Evolutionary conservation across 92 coral and sea anemone species (phyloP).

Genomic region (Ricordea florida): DNA sequence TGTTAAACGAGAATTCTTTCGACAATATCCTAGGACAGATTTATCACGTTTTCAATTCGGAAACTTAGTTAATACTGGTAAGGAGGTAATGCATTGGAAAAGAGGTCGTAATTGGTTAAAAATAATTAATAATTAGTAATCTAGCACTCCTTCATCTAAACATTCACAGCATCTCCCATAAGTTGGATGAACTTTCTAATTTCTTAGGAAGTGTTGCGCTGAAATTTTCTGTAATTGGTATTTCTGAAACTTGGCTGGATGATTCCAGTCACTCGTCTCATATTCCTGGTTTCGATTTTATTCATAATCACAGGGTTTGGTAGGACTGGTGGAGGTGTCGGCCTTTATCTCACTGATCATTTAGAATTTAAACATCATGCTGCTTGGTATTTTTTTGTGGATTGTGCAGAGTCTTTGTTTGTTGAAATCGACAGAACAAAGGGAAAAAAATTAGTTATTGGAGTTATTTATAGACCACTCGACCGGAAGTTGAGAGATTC

Average conservation of each 20-base stretch:
- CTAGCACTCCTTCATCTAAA: constrained; percentile 12
- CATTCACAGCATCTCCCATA: constrained; percentile 13
- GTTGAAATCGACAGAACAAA: constrained; percentile 23
- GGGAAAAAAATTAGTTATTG: constrained; percentile 10
- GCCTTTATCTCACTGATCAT: neutral
- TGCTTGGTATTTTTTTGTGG: constrained; percentile 7
- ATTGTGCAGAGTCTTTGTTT: constrained; percentile 4
- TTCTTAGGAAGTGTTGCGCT: neutral
- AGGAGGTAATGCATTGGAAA: too few species aligned
- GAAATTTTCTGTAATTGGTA: constrained; percentile 35
- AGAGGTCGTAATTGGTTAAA: too few species aligned
- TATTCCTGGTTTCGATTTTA: constrained; percentile 12
- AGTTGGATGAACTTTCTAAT: constrained; percentile 2
- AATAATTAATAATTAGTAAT: too few species aligned
- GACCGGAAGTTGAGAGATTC: neutral
- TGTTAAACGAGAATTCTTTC: too few species aligned
- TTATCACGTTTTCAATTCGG: too few species aligned
- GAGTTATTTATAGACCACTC: constrained; percentile 19
- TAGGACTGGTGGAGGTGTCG: constrained; percentile 35
- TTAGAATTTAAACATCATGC: constrained; percentile 1
- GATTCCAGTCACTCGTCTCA: constrained; percentile 2
- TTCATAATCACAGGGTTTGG: neutral
- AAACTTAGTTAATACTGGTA: too few species aligned
- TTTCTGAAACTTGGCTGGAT: constrained; percentile 36
- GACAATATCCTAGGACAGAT: too few species aligned